Base-by-base conservation (phyloP, 1,140 invertebrate species). In the Macrosteles quadrilineatus region DNA sequence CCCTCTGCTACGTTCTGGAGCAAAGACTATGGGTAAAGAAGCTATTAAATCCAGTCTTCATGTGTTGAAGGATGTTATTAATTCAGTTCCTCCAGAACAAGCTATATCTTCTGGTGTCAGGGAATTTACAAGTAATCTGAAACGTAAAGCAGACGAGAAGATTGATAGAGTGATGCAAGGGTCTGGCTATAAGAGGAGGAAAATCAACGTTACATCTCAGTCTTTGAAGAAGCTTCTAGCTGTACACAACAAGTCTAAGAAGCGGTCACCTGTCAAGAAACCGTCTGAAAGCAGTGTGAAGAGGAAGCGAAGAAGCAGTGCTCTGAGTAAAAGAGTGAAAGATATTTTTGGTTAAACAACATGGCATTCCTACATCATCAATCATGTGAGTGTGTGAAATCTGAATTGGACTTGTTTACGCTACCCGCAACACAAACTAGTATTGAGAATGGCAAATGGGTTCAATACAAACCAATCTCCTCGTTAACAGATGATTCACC, bases 401-500 rank as follows among this genome's bases (percentile, higher is more conserved):
- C 78, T 2, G 78, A 84, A 74, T 71, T 83, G 27, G 80, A 83
- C 74, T 72, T 83, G 19, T 84, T 83, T 75, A 68, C 76, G 9
- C 17, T 43, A 43, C 36, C 36, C 36, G 9, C 36, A 9, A 43
- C 36, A 11, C 36, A 43, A 43, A 43, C 36, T 43, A 78, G 77
- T 11, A 78, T 82, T 30, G 77, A 81, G 73, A 67, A 50, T 36
- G 76, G 73, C 4, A 57, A 75, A 43, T 79, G 73, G 74, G 68
- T 80, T 36, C 73, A 80, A 70, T 81, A 81, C 72, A 80, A 82
- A 71, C 80, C 79, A 12, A 76, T 81, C 67, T 80, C 78, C 12
- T 77, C 76, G 0, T 57, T 83, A 12, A 73, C 68, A 1, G 74
- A 79, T 29, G 73, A 80, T 72, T 75, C 76, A n/a, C 80, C 76